A percentile compares a stretch with the other conserved stretches of the same genome.
Evolutionary conservation across 2,888 invertebrate species (phyloP).

Genomic region (Acholoe squamosa): DNA sequence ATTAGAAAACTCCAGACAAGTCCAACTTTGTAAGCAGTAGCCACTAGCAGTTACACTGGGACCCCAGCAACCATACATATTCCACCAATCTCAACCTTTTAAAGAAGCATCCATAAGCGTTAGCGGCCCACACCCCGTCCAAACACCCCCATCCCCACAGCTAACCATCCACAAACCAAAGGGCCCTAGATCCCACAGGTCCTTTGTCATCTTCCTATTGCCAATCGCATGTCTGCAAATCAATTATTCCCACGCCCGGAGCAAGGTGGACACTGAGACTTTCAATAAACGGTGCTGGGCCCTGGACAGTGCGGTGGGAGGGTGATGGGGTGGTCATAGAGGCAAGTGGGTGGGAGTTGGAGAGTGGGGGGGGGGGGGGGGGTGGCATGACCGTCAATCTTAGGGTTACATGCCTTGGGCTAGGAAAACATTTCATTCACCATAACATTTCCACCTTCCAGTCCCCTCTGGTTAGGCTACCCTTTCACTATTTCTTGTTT

Average conservation of each 20-base stretch:
- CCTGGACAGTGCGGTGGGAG: background rate
- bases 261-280: background rate
- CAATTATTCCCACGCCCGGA: conserved; percentile 42
- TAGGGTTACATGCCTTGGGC: background rate
- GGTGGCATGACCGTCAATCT: background rate
- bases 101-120: background rate
- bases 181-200: background rate
- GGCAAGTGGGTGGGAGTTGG: background rate
- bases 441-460: conserved; percentile 15
- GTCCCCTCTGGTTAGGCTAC: background rate
- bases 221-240: conserved; percentile 34
- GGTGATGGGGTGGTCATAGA: background rate
- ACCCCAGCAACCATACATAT: background rate
- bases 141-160: background rate
- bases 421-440: conserved; percentile 30
- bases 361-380: background rate
- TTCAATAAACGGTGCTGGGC: background rate
- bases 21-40: too few relatives aligned
- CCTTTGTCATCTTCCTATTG: conserved; percentile 18
- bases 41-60: too few relatives aligned
- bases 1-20: too few relatives aligned
- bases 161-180: background rate
- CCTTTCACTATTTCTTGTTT: background rate
- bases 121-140: background rate
- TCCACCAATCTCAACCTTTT: background rate